A percentile compares a stretch with the other conserved stretches of the same genome.
Evolutionary conservation across 1,140 invertebrate genomes (phyloP).

Genomic region (Dreissena rostriformis): DNA sequence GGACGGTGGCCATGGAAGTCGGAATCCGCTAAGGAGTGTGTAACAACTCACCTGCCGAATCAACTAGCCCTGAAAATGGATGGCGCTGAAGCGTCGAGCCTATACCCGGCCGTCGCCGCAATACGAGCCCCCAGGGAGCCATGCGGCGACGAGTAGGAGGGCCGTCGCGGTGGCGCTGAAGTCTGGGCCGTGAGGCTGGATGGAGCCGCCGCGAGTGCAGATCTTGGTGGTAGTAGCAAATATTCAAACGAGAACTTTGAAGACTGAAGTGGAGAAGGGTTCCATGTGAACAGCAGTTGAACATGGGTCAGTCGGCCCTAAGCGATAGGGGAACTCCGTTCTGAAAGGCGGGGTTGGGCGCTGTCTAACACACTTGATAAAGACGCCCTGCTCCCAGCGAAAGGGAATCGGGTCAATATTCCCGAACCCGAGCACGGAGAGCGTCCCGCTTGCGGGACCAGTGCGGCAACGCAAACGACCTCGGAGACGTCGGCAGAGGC

Average conservation of each 20-base stretch:
- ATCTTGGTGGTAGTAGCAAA: slow-evolving; percentile 93
- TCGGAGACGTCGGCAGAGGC: slow-evolving; percentile 88
- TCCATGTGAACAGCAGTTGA: slow-evolving; percentile 95
- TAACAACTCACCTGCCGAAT: slow-evolving; percentile 94
- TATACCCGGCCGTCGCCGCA: slow-evolving; percentile 86
- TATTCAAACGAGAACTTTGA: slow-evolving; percentile 92
- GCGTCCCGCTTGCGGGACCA: slow-evolving; percentile 59
- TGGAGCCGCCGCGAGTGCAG: slow-evolving; percentile 5
- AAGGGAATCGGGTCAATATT: slow-evolving; percentile 84
- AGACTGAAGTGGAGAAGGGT: slow-evolving; percentile 93
- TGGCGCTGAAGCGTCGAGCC: slow-evolving; percentile 84
- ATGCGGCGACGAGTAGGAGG: slow-evolving; percentile 89
- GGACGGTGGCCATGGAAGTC: slow-evolving; percentile 95
- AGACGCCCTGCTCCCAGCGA: slow-evolving; percentile 69
- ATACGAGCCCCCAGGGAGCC: slow-evolving; percentile 74
- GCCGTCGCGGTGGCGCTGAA: slow-evolving; percentile 90
- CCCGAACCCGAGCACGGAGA: slow-evolving; percentile 80
- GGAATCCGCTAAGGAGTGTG: slow-evolving; percentile 94
- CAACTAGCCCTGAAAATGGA: slow-evolving; percentile 95
- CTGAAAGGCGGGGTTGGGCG: slow-evolving; percentile 62
- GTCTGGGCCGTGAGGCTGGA: neutral
- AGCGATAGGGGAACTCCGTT: slow-evolving; percentile 81
- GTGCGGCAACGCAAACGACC: slow-evolving; percentile 86
- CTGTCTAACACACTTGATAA: neutral
- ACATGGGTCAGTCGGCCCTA: slow-evolving; percentile 93